Percentiles rank a stretch among this genome's conserved stretches.
These are phyloP conservation scores for Rhopalosiphum padi DNA, from an alignment of 1,140 invertebrate species.

Conservation along the genomic window DNA sequence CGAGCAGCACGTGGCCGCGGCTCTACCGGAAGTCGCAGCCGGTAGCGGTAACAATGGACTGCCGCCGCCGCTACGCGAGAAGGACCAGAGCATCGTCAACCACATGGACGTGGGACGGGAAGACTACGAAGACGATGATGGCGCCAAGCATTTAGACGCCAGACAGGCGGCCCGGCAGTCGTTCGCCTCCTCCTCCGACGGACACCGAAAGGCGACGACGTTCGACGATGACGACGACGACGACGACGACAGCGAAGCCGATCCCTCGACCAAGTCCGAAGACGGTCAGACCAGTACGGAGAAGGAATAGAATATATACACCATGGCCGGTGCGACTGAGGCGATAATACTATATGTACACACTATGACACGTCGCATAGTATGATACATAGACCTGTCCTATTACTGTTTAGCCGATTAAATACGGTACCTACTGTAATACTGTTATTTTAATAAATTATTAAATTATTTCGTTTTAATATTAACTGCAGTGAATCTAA, in stretches of 20 bases:
- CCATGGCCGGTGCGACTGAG: not conserved
- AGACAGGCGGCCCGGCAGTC: not conserved
- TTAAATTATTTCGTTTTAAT: not conserved
- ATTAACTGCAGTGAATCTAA: not conserved
- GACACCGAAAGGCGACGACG: too few species aligned
- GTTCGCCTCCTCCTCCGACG: not conserved
- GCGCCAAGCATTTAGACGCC: not conserved
- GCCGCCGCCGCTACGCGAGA: not conserved
- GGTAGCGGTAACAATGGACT: not conserved
- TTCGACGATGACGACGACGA: not conserved
- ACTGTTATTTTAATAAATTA: not conserved
- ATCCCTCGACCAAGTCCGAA: not conserved
- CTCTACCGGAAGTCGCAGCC: not conserved
- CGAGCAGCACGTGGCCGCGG: not conserved
- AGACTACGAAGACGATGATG: not conserved
- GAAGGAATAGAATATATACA: not conserved
- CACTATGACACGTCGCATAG: not conserved
- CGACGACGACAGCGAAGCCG: not conserved
- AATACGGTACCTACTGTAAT: not conserved
- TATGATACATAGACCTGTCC: not conserved
- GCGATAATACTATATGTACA: not conserved
- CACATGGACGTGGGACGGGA: not conserved
- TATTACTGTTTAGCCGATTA: not conserved
- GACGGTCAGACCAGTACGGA: not conserved
- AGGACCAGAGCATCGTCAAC: not conserved